A percentile compares a stretch with the other conserved stretches of the same genome.
These are phyloP conservation scores for Elegia similella DNA, from an alignment of 2,888 invertebrate species.

Conservation along the genomic window DNA sequence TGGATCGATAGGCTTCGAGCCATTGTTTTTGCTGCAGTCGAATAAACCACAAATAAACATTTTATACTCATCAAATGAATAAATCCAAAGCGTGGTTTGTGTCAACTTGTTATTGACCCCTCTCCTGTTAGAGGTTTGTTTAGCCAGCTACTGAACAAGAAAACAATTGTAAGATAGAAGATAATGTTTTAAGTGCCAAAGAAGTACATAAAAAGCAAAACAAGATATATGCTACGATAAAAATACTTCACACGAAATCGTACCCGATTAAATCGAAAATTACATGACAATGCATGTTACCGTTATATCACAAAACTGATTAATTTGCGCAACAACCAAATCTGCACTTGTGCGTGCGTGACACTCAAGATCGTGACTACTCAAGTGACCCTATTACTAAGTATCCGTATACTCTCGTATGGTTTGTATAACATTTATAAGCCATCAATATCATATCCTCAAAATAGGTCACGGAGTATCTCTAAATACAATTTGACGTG, in stretches of 20 bases:
- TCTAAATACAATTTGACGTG: constrained; percentile 10
- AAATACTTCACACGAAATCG: neutral
- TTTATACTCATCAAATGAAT: no score
- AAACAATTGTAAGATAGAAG: neutral
- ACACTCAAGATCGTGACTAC: constrained; percentile 51
- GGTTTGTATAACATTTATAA: constrained; percentile 38
- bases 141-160: no score
- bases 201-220: neutral
- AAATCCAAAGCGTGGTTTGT: no score
- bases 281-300: constrained; percentile 31
- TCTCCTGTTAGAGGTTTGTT: no score
- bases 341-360: constrained; percentile 39
- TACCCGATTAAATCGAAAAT: neutral
- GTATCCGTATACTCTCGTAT: constrained; percentile 44
- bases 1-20: no score
- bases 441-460: constrained; percentile 32
- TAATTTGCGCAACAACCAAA: constrained; percentile 51
- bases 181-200: neutral
- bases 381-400: constrained; percentile 40
- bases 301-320: constrained; percentile 49
- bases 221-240: neutral
- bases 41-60: no score
- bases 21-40: no score
- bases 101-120: no score
- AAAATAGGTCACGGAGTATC: constrained; percentile 23